Base-by-base conservation (phyloP, 2,888 invertebrate species). In the Smittia aterrima region DNA sequence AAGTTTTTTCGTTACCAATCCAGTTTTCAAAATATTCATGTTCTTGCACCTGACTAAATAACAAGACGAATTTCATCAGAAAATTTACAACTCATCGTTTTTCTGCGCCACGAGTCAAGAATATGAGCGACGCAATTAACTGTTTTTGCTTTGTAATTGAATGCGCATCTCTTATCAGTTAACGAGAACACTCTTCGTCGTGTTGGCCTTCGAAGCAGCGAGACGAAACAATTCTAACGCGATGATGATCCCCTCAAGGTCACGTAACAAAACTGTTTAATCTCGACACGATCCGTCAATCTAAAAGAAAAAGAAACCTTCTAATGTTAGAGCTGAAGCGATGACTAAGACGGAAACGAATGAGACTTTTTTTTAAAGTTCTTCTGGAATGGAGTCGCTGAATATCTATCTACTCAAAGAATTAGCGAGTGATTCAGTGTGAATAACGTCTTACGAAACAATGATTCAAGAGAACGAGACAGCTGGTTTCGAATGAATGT, bases 261-360 rank as follows among this genome's bases (percentile, higher is more conserved):
- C 32, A 32, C 32, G 9, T 9, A 32, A 3, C 32, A 9, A 32
- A 32, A 32, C 32, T 32, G 32, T 32, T 32, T 32, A 32, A 32
- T 32, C 32, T 32, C 32, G 32, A 32, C 32, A 32, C 32, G 32
- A 32, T 32, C 32, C 32, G 9, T 32, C 32, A 32, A 32, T 32
- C 32, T 32, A n/a, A n/a, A n/a, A n/a, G n/a, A n/a, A n/a, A n/a
- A n/a, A n/a, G n/a, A n/a, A n/a, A n/a, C n/a, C n/a, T n/a, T n/a
- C n/a, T n/a, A n/a, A 38, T 9, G 38, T 7, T n/a, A 6, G 16
- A 47, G 47, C 11, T 47, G n/a, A 11, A 47, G n/a, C 53, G 18
- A 58, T 58, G 58, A 58, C 58, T 58, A 58, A 58, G 58, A 53
- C 58, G 58, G 58, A 58, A 58, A 24, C 58, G 58, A 58, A 13